Evolutionary conservation across 1,140 invertebrate species (phyloP).

Genomic region (Idris sp.): DNA sequence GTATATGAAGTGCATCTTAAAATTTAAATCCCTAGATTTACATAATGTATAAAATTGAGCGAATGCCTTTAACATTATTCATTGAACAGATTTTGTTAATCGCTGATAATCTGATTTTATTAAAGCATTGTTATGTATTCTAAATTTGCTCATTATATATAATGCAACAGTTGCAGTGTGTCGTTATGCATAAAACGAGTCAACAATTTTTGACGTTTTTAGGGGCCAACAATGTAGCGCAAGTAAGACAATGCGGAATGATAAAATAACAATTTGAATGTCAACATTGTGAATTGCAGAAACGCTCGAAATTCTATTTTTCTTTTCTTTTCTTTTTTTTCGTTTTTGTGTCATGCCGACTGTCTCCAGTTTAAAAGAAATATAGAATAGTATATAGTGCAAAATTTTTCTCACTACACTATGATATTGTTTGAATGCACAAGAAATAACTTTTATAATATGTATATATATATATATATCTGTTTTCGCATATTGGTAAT

Average conservation of each 20-base stretch:
- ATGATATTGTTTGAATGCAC: slow-evolving; percentile 41
- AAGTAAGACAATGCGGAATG: slow-evolving; percentile 38
- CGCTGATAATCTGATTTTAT: not conserved
- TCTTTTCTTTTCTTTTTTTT: no score
- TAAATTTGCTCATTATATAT: no score
- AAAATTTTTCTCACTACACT: slow-evolving; percentile 28
- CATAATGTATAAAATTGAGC: slow-evolving; percentile 34
- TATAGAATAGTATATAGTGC: slow-evolving; percentile 35
- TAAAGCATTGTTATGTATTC: no score
- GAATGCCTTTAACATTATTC: slow-evolving; percentile 33
- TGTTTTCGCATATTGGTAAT: slow-evolving; percentile 37
- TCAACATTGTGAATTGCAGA: slow-evolving; percentile 40
- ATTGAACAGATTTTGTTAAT: slow-evolving; percentile 34
- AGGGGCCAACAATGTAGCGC: slow-evolving; percentile 14
- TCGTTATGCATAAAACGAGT: not conserved
- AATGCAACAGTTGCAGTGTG: slow-evolving; percentile 14
- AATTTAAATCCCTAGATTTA: slow-evolving; percentile 42
- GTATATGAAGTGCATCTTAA: slow-evolving; percentile 31
- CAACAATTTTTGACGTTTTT: slow-evolving; percentile 40
- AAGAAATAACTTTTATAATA: no score
- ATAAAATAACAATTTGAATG: slow-evolving; percentile 54
- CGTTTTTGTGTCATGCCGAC: slow-evolving; percentile 42
- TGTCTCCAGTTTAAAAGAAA: slow-evolving; percentile 39
- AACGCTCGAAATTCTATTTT: slow-evolving; percentile 31
- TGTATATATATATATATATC: no score